A percentile compares a stretch with the other conserved stretches of the same genome.
These are phyloP conservation scores for Standfussiana lucernea DNA, from an alignment of 2,888 invertebrate species.

Conservation along the genomic window DNA sequence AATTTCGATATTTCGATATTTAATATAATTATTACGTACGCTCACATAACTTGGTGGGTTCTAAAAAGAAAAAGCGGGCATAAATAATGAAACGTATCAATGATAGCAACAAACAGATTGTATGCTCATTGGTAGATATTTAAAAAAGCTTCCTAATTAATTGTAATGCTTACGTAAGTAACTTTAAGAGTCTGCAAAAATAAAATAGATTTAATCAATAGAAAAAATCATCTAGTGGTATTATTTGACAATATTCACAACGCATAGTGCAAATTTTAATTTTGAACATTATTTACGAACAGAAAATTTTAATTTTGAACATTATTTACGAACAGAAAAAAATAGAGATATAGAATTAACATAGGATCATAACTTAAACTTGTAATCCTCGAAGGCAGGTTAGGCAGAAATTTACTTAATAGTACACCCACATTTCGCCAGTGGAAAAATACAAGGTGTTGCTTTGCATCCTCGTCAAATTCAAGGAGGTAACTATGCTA, in stretches of 20 bases:
- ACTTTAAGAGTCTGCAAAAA: slow-evolving; percentile 67
- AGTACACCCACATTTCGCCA: not conserved
- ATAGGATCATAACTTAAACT: not conserved
- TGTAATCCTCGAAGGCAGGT: not conserved
- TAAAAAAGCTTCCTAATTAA: not conserved
- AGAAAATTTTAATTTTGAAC: not conserved
- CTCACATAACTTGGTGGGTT: slow-evolving; percentile 10
- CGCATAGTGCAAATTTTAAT: not conserved
- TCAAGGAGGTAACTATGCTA: too few species aligned
- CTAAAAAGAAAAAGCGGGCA: slow-evolving; percentile 15
- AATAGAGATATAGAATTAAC: not conserved
- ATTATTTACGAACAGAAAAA: not conserved
- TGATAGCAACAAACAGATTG: too few species aligned
- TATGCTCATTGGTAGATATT: not conserved
- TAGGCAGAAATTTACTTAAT: not conserved
- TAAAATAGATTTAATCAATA: not conserved
- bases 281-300: not conserved
- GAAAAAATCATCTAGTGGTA: slow-evolving; percentile 1
- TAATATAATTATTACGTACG: slow-evolving; percentile 33
- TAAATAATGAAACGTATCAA: too few species aligned
- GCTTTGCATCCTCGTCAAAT: too few species aligned
- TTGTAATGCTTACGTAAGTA: slow-evolving; percentile 66
- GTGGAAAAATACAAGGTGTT: too few species aligned
- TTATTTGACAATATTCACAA: slow-evolving; percentile 1
- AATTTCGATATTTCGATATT: too few species aligned